Conservation (phyloP, 2,113 vertebrate genomes). For the Columbina picui region DNA sequence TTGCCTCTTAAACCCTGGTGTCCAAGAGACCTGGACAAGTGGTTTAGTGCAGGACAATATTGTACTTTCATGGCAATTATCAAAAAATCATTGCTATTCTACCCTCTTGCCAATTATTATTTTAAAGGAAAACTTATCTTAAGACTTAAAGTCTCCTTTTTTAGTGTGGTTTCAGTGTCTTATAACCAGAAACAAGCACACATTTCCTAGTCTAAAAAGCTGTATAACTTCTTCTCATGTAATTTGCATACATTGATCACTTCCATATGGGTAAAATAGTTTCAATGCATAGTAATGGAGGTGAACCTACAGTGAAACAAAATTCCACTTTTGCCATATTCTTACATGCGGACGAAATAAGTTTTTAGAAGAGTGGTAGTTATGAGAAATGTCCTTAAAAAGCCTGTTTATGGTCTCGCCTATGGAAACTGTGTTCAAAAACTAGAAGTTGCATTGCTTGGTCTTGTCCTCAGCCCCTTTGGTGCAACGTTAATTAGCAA, state of each 20-base stretch:
- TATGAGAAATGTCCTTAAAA: conserved; percentile 58
- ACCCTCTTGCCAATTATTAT: not conserved
- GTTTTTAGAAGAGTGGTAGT: conserved; percentile 31
- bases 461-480: conserved; percentile 43
- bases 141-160: conserved; percentile 34
- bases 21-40: not conserved
- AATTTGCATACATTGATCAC: conserved; percentile 78
- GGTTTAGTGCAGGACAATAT: conserved; percentile 3
- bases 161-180: conserved; percentile 62
- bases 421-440: conserved; percentile 20
- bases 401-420: conserved; percentile 42
- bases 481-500: conserved; percentile 50
- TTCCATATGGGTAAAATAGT: conserved; percentile 80
- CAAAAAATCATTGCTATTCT: conserved; percentile 27
- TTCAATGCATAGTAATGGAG: conserved; percentile 69
- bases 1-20: not conserved
- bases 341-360: conserved; percentile 9
- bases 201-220: conserved; percentile 63
- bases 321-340: conserved; percentile 68
- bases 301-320: conserved; percentile 68
- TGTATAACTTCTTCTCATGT: conserved; percentile 70
- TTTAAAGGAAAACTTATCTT: conserved; percentile 39
- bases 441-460: not conserved
- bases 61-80: conserved; percentile 23
- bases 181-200: conserved; percentile 62